Conservation (phyloP, 2,888 invertebrate species). For the Polymixis flavicincta region DNA sequence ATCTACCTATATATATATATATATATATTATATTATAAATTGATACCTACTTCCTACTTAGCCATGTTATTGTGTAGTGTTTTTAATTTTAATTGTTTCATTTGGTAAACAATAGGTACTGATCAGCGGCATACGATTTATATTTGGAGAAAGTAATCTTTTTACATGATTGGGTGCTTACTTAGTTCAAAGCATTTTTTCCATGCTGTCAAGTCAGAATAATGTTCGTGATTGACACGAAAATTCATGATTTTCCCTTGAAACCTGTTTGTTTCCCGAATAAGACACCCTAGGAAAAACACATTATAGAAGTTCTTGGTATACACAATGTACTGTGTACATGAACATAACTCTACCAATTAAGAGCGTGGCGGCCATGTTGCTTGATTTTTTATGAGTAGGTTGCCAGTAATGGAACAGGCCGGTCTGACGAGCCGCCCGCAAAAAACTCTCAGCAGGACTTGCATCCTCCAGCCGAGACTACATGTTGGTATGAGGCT, state of each 20-base stretch:
- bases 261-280: neutral
- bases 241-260: neutral
- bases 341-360: conserved; percentile 62
- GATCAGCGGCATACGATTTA: too few species aligned
- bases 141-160: too few species aligned
- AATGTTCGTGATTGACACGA: neutral
- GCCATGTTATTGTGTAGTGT: neutral
- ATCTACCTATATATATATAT: too few species aligned
- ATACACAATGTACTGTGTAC: conserved; percentile 8
- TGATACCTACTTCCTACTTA: too few species aligned
- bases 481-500: conserved; percentile 48
- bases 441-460: conserved; percentile 62
- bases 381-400: conserved; percentile 57
- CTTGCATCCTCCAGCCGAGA: conserved; percentile 44
- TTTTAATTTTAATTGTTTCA: neutral
- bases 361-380: conserved; percentile 57
- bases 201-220: neutral
- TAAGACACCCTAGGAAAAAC: neutral
- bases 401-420: conserved; percentile 42
- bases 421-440: conserved; percentile 42
- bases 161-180: neutral
- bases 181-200: neutral
- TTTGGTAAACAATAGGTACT: neutral
- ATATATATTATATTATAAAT: too few species aligned
- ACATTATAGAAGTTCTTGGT: neutral